phyloP scores from a whole-genome alignment of 2,888 invertebrate species.

The Drosophila melanosoma region DNA sequence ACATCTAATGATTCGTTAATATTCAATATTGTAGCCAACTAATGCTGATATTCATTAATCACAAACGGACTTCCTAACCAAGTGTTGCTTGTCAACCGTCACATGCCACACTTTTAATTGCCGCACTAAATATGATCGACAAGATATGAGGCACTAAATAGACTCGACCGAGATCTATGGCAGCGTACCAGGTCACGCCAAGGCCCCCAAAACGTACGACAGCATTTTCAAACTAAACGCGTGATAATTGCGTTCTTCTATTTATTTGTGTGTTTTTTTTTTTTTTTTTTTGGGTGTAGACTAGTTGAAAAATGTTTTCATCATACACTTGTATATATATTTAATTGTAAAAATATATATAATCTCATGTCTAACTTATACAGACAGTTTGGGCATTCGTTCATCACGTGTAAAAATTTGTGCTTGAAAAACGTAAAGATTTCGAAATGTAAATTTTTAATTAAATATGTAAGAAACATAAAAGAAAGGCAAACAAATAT shows the following conservation, averaged over 20 bases:
- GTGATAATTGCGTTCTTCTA: conserved; percentile 30
- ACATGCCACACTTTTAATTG: conserved; percentile 56
- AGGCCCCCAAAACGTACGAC: conserved; percentile 60
- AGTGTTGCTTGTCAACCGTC: conserved; percentile 31
- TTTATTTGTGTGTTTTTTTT: neutral
- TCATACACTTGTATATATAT: conserved; percentile 12
- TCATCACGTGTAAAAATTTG: conserved; percentile 59
- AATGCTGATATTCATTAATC: conserved; percentile 40
- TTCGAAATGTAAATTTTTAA: conserved; percentile 36
- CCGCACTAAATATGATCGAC: conserved; percentile 28
- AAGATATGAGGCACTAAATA: conserved; percentile 37
- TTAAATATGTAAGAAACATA: neutral
- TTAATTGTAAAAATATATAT: conserved; percentile 25
- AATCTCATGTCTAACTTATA: conserved; percentile 23
- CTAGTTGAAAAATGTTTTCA: conserved; percentile 51
- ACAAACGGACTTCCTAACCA: conserved; percentile 22
- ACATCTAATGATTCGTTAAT: neutral
- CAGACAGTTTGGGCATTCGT: conserved; percentile 54
- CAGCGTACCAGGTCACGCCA: conserved; percentile 61
- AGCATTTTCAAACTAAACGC: conserved; percentile 36
- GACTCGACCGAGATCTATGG: conserved; percentile 44
- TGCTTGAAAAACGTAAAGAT: conserved; percentile 40
- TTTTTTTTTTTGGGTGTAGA: conserved; percentile 64
- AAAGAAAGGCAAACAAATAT: neutral
- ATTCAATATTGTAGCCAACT: neutral